Percentiles rank a stretch among this genome's conserved stretches.
Evolutionary conservation across 1,140 invertebrate genomes (phyloP).

Genomic region (Trichogramma pretiosum): DNA sequence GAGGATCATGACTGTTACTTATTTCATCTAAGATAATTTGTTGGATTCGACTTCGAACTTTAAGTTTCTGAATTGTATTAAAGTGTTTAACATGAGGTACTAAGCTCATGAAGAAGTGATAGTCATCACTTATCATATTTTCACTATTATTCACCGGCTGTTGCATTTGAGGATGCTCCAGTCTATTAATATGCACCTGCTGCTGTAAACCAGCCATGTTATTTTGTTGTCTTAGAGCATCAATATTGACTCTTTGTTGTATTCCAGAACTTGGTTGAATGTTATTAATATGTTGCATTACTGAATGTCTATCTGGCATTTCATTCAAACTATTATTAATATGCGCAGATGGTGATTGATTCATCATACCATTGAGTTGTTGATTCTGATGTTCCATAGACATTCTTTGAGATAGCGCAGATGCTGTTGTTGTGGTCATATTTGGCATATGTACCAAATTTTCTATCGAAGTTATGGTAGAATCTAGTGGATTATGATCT

Average conservation of each 20-base stretch:
- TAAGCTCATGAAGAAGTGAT: conserved; percentile 18
- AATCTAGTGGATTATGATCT: too few relatives aligned
- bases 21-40: conserved; percentile 17
- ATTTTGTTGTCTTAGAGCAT: conserved; percentile 3
- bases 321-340: too few relatives aligned
- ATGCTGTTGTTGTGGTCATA: conserved; percentile 7
- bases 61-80: conserved; percentile 13
- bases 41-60: conserved; percentile 14
- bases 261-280: too few relatives aligned
- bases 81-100: conserved; percentile 15
- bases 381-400: background rate
- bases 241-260: background rate
- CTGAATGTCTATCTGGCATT: too few relatives aligned
- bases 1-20: conserved; percentile 11
- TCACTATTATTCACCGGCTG: background rate
- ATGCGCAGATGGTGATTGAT: background rate
- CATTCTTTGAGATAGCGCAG: background rate
- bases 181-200: too few relatives aligned
- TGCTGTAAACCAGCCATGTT: conserved; percentile 8
- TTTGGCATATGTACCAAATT: conserved; percentile 5
- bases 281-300: too few relatives aligned
- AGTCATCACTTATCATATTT: conserved; percentile 14
- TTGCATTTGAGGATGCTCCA: conserved; percentile 2
- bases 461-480: too few relatives aligned
- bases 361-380: background rate